Base-by-base conservation (phyloP, 2,888 invertebrate species). In the Meteorus colon region DNA sequence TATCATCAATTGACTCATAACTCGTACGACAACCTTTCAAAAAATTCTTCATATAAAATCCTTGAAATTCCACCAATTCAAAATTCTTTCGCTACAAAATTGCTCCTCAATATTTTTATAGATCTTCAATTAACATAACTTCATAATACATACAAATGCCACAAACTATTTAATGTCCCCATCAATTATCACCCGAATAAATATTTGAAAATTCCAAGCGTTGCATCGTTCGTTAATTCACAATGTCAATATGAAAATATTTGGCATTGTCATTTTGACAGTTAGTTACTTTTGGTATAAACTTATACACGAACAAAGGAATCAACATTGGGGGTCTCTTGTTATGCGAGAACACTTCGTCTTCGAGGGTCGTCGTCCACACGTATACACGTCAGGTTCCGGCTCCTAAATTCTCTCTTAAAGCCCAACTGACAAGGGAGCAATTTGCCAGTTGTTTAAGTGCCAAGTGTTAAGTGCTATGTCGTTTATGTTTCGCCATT, bases 371-470 rank as follows among this genome's bases (percentile, higher is more conserved):
- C 73, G 76, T 41, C 41, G 41, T 73, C 76, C 76, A 73, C 51
- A 48, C 68, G 66, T 48, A 74, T 69, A 81, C 82, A 81, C 85
- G 84, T 85, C 84, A 84, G 72, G 81, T 82, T 84, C 81, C 81
- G 78, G 80, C 84, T 85, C 83, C 85, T 86, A 87, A 88, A 88
- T 86, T 85, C 86, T 83, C 86, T 82, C 85, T 85, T 85, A 85
- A 85, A 85, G 83, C 82, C 81, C 83, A 83, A 85, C 87, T 88
- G 88, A 88, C 88, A 87, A 86, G 88, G 88, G 88, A 88, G 88
- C 88, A 89, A 89, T 89, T 89, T 89, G 88, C 89, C 88, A 88
- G 89, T 89, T 89, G 88, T 89, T 89, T 89, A 89, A 89, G 89
- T 89, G 85, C 88, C 89, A 89, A 89, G 89, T 89, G 89, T 89